Evolutionary conservation across 2,888 invertebrate genomes (phyloP).

Genomic region (Sturmia bella): DNA sequence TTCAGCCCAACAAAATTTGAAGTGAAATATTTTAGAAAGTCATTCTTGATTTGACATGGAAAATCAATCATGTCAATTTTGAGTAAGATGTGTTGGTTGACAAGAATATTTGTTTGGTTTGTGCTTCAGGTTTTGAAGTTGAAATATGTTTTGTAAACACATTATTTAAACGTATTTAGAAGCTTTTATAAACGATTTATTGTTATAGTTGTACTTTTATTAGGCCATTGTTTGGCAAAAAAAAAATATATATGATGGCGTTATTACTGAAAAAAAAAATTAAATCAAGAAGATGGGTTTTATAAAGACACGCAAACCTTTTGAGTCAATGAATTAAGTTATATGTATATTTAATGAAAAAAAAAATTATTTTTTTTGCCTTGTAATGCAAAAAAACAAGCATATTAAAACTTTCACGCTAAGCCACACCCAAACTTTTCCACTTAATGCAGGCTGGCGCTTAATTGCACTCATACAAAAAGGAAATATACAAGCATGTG

Average conservation of each 20-base stretch:
- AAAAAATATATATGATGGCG: conserved; percentile 1
- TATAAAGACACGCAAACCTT: too few species aligned
- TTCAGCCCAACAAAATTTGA: conserved; percentile 27
- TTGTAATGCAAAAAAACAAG: neutral
- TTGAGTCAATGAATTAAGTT: too few species aligned
- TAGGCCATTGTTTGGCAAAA: neutral
- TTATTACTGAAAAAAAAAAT: neutral
- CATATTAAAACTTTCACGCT: conserved; percentile 12
- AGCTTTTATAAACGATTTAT: conserved; percentile 25
- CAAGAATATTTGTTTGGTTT: conserved; percentile 70
- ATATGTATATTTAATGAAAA: neutral
- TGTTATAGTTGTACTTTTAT: conserved; percentile 16
- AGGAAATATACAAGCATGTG: conserved; percentile 51
- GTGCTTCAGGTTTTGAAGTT: conserved; percentile 11
- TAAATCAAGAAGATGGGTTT: too few species aligned
- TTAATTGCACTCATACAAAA: conserved; percentile 45
- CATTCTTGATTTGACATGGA: conserved; percentile 74
- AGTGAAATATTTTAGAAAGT: conserved; percentile 78
- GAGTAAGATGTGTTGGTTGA: conserved; percentile 78
- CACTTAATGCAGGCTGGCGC: conserved; percentile 75
- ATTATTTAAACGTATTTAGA: conserved; percentile 4
- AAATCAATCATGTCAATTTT: conserved; percentile 80
- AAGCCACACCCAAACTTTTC: conserved; percentile 54
- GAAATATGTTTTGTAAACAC: conserved; percentile 1
- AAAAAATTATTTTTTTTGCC: neutral